Evolutionary conservation across 2,113 vertebrate species (phyloP), one percentile per base, ranked within the genome.

Genomic region (Cairina moschata): DNA sequence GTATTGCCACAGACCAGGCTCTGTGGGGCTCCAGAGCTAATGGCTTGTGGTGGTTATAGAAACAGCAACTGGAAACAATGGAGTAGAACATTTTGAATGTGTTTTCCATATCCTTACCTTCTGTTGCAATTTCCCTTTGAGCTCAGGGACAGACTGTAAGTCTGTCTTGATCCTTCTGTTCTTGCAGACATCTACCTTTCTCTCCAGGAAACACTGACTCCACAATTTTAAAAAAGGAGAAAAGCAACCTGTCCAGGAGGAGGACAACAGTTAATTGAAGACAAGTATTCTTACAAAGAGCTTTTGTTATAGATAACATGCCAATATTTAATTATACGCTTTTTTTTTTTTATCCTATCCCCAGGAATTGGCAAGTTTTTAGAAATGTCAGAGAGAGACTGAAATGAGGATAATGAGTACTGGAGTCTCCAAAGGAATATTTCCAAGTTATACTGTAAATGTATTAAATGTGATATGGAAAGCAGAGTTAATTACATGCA

Each of bases 401-500:
- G 32, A 74, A 91, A 88, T 63, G 40, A 77, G 12, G 76, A 62
- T 83, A 77, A 74, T 1, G 1, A 91, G 38, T 6, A 17, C 63
- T 54, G 48, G 28, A 48, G 20, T 62, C 68, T 88, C 86, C 36
- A 25, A 62, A 93, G 55, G 55, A 48, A 40, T 34, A n/a, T 86
- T 95, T 83, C 0, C 1, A 65, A 86, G 59, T 86, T 77, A 32
- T 3, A 31, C 4, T 54, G 44, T 48, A 15, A 22, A 48, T 58
- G 20, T 86, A 86, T 73, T 60, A 76, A 68, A 68, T 32, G 32
- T 34, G 76, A 48, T 86, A 29, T 38, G 72, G 62, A 83, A 83
- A 67, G 50, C 75, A 88, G 80, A 80, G 44, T 67, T 93, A 93
- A 90, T 95, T 88, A 76, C 54, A 48, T 83, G 44, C 72, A 92